Evolutionary conservation across 2,113 vertebrate species (phyloP), one percentile per base, ranked within the genome.

Genomic region (Albula glossodonta): DNA sequence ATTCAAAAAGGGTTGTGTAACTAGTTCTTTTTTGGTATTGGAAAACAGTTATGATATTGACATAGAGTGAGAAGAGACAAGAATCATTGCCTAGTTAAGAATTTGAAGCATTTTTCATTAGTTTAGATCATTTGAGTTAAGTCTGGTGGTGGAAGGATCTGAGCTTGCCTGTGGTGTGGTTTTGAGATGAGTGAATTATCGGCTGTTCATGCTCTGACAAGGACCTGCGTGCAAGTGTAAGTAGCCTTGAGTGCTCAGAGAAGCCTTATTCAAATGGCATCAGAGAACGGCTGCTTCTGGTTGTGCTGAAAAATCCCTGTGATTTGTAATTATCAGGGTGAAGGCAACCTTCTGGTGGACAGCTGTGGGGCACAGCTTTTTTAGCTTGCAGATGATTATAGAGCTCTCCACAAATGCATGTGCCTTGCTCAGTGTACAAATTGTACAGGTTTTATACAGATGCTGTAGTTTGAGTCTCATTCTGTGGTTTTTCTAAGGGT

Each of bases 311-410:
- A 41, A 41, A 41, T 41, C 31, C 48, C 84, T 57, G 77, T 51
- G 3, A 51, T 89, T 83, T 88, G 85, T 83, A 82, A 86, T 80
- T 79, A 80, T 25, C 7, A 50, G 51, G 48, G 53, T 25, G 12
- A 50, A 25, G 50, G 25, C 4, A 19, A 74, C 10, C 15, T 19
- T 51, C 63, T 48, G 83, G 83, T 12, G 12, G 17, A 25, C 77
- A 60, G 74, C 52, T 80, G 84, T 79, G 57, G 50, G 31, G 70
- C 41, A 19, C 25, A 78, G 70, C 83, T 13, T 53, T 51, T 31
- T 9, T 41, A n/a, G 11, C 17, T 41, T 25, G 51, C 51, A 15
- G 48, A 10, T 31, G 25, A 51, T 52, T 78, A 74, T 8, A 22
- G 70, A 10, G 4, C 22, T 22, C 70, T 78, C 66, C 48, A 63